These are phyloP conservation scores for Zhengitettix transpicula DNA, from an alignment of 2,888 invertebrate genomes.

Conservation along the genomic window DNA sequence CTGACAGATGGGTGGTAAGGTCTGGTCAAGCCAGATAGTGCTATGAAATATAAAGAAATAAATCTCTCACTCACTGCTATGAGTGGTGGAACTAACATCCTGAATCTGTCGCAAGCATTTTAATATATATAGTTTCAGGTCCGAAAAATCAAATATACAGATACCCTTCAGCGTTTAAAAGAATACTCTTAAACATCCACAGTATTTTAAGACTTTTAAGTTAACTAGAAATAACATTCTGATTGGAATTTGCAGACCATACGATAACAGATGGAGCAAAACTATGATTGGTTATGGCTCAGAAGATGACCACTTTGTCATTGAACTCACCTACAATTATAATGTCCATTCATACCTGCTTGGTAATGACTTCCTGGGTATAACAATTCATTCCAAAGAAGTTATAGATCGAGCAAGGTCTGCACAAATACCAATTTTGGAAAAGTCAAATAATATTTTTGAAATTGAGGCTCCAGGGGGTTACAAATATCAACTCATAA, in stretches of 20 bases:
- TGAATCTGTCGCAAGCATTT: too few species aligned
- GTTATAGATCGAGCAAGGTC: slow-evolving; percentile 53
- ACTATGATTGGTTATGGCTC: slow-evolving; percentile 98
- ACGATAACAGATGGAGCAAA: slow-evolving; percentile 96
- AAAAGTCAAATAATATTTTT: slow-evolving; percentile 38
- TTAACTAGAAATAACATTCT: too few species aligned
- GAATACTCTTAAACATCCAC: too few species aligned
- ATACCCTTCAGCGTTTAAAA: too few species aligned
- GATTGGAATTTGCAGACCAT: slow-evolving; percentile 50
- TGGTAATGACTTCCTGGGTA: slow-evolving; percentile 83
- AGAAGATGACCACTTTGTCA: slow-evolving; percentile 86
- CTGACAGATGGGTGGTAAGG: too few species aligned
- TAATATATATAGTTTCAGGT: too few species aligned
- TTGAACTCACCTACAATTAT: slow-evolving; percentile 96
- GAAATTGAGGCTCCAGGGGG: slow-evolving; percentile 79
- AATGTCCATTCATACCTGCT: slow-evolving; percentile 70
- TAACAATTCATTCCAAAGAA: slow-evolving; percentile 67
- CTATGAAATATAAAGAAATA: too few species aligned
- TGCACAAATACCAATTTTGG: slow-evolving; percentile 53
- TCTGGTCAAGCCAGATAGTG: too few species aligned
- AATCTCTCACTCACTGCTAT: too few species aligned
- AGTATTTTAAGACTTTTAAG: too few species aligned
- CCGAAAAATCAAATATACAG: too few species aligned
- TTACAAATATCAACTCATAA: slow-evolving; percentile 66
- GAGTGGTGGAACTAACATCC: too few species aligned